phyloP scores from a whole-genome alignment of 2,888 invertebrate species.

The Dicycla oo region DNA sequence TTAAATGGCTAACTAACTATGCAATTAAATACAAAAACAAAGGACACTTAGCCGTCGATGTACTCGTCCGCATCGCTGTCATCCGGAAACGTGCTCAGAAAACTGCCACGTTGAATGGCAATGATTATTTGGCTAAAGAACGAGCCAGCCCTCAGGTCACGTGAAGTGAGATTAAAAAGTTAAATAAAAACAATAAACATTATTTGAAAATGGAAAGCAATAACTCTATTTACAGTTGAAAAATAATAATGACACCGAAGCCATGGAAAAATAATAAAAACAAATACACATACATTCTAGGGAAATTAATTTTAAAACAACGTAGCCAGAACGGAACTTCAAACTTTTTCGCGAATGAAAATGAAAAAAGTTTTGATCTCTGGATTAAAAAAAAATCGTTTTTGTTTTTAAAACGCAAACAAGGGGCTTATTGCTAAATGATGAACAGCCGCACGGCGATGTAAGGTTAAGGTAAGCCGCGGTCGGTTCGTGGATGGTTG shows the following conservation, averaged over 20 bases:
- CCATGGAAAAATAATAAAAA: constrained; percentile 20
- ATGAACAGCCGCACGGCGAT: background rate
- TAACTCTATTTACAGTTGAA: constrained; percentile 2
- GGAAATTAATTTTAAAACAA: constrained; percentile 19
- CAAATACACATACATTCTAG: background rate
- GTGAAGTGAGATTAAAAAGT: background rate
- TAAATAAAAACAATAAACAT: background rate
- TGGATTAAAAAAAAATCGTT: constrained; percentile 6
- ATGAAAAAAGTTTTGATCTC: constrained; percentile 41
- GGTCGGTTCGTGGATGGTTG: background rate
- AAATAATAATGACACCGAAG: constrained; percentile 20
- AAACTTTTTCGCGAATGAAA: constrained; percentile 20
- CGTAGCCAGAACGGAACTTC: background rate
- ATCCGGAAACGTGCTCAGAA: background rate
- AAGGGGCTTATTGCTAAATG: background rate
- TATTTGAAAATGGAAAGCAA: background rate
- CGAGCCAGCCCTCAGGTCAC: background rate
- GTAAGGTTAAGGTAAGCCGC: background rate
- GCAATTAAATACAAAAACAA: background rate
- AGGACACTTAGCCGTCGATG: background rate
- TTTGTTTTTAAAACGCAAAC: background rate
- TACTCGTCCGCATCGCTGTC: background rate
- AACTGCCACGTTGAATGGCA: background rate
- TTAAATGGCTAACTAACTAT: background rate
- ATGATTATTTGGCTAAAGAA: background rate